Percentiles rank a stretch among this genome's conserved stretches.
These are phyloP conservation scores for Synanthedon andrenaeformis DNA, from an alignment of 2,888 invertebrate genomes.

Conservation along the genomic window DNA sequence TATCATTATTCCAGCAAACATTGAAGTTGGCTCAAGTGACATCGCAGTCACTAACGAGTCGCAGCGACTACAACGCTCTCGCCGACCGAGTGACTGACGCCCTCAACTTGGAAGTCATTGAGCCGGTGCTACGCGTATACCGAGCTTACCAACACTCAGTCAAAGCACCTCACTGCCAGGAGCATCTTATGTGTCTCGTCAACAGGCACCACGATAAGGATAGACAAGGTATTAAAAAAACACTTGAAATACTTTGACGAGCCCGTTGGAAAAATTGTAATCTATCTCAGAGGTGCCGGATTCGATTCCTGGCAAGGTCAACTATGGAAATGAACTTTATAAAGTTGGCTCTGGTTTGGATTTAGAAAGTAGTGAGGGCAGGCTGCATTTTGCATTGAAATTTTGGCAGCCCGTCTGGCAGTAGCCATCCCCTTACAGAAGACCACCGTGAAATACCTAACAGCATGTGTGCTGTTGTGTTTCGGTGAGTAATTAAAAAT, in stretches of 20 bases:
- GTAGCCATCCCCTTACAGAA: too few relatives aligned
- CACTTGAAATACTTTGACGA: background rate
- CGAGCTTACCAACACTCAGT: conserved; percentile 82
- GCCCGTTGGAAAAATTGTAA: too few relatives aligned
- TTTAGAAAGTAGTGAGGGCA: too few relatives aligned
- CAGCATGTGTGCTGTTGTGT: too few relatives aligned
- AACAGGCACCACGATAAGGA: conserved; percentile 74
- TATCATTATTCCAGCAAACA: conserved; percentile 68
- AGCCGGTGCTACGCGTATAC: conserved; percentile 85
- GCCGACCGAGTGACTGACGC: conserved; percentile 83
- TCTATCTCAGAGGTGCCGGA: too few relatives aligned
- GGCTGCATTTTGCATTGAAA: too few relatives aligned
- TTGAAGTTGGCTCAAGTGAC: conserved; percentile 77
- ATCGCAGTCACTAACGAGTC: conserved; percentile 72
- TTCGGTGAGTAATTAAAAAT: too few relatives aligned
- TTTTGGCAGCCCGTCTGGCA: too few relatives aligned
- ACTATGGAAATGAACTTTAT: too few relatives aligned
- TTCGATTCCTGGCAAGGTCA: too few relatives aligned
- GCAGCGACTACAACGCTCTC: conserved; percentile 76
- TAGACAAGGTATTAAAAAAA: conserved; percentile 32
- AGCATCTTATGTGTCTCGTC: conserved; percentile 82
- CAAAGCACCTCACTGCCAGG: conserved; percentile 78
- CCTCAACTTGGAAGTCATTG: conserved; percentile 84
- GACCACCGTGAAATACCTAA: too few relatives aligned
- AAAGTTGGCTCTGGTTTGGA: too few relatives aligned